These are phyloP conservation scores for Pomatostomus ruficeps DNA, from an alignment of 2,113 vertebrate species.

Conservation along the genomic window DNA sequence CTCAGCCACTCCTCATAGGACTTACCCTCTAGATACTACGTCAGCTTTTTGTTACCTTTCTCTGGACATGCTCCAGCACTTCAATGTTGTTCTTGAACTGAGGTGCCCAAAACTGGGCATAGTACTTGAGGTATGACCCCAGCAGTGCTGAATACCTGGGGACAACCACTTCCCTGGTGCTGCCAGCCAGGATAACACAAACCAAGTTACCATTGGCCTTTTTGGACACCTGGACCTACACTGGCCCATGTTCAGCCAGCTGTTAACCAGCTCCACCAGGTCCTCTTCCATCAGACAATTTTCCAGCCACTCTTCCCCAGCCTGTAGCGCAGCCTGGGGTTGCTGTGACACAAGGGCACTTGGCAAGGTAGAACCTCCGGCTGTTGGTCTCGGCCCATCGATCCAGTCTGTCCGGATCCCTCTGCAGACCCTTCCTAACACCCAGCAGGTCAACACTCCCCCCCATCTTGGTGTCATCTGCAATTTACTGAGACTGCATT, in stretches of 20 bases:
- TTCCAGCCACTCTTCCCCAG: background rate
- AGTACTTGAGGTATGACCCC: background rate
- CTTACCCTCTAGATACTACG: background rate
- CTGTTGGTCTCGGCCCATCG: accelerated
- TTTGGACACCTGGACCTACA: background rate
- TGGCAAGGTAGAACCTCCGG: background rate
- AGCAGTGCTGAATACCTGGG: too few species aligned
- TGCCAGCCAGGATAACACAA: background rate
- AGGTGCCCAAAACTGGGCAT: background rate
- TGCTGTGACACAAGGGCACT: too few species aligned
- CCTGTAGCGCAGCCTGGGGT: background rate
- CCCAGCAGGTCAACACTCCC: background rate
- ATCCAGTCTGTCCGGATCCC: background rate
- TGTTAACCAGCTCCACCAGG: background rate
- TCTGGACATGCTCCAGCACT: background rate
- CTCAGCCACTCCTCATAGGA: background rate
- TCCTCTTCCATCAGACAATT: accelerated
- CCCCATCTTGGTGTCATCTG: accelerated
- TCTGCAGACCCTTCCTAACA: background rate
- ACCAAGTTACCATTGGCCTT: background rate
- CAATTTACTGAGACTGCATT: background rate
- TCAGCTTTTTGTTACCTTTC: background rate
- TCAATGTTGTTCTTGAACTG: background rate
- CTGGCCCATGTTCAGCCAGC: background rate
- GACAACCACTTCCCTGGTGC: background rate